Evolutionary conservation across 2,888 invertebrate species (phyloP), one percentile per base, ranked within the genome.

Genomic region (Nowickia ferox): DNA sequence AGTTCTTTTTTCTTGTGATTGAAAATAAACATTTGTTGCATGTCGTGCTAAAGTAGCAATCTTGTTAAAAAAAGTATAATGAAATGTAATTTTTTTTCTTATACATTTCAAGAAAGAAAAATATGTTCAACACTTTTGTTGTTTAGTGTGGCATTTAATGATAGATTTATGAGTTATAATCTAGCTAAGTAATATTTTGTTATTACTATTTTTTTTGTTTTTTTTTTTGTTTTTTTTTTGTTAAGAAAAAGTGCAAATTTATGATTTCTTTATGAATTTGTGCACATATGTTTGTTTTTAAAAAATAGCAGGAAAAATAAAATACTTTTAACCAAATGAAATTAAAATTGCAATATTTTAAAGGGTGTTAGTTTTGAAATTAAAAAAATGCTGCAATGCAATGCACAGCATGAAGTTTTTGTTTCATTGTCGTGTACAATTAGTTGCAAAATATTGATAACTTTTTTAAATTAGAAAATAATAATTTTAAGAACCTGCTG

Each of bases 81-180:
- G 38, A 65, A 72, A 46, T 48, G 48, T 72, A 19, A 59, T 42
- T 40, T 61, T 61, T 13, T 74, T 55, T 44, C 9, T 84, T 78
- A 48, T 80, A 74, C 63, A 71, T 78, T 71, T 71, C 75, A 75
- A 59, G 44, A 65, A 77, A 61, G 79, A 68, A 87, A 85, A 87
- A 86, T 86, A 86, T 87, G 87, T 87, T 88, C 87, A 84, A 88
- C 87, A 88, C 87, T 84, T 81, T 86, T 87, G 79, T 84, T 84
- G 80, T 87, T 86, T 79, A 80, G 79, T 84, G 83, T 87, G 84
- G 87, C 87, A 88, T 87, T 84, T 84, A 86, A 78, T 91, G 90
- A 90, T 89, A 90, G 90, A 91, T 90, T 91, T 91, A 91, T 91
- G 91, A 89, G 89, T 90, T 89, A 88, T 90, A 90, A 90, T 82